Evolutionary conservation across 1,140 invertebrate genomes (phyloP), one percentile per base, ranked within the genome.

Genomic region (Anastatus disparis): DNA sequence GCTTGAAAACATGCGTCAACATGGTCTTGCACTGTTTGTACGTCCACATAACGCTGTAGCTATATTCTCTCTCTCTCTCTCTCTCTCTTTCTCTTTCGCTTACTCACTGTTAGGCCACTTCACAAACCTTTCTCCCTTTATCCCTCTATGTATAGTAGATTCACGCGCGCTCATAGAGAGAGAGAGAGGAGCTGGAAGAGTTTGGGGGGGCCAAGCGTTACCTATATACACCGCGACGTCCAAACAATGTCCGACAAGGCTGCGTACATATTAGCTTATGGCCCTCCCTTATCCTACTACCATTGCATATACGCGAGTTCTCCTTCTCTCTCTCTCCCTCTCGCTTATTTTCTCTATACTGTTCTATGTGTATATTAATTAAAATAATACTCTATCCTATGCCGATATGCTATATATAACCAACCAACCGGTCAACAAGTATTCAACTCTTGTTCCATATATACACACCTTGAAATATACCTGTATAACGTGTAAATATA

Each of bases 1-100:
- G 84, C 85, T 87, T 87, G 84, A 87, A 86, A 86, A 87, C 84
- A 87, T 85, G 85, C 86, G 85, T 87, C 86, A 87, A 87, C 85
- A 87, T 83, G 82, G 82, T 84, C 84, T 85, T 85, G 84, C 83
- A 84, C 83, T 85, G 83, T 85, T 85, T 85, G 82, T 82, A 81
- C 81, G 83, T 83, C 78, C 81, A 83, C 79, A 84, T 85, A 84
- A 86, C 82, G 82, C 81, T 82, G 79, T 75, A 78, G 68, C 7
- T 40, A 15, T 22, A 75, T 74, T 70, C 74, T 74, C 75, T 71
- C 72, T 65, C 62, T 48, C 15, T 46, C 66, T 48, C 67, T 48
- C 69, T 46, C 63, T 55, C 59, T 38, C 40, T 27, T 55, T 73
- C 38, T n/a, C 27, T 63, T 56, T 64, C 72, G 63, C 71, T 46